phyloP scores from a whole-genome alignment of 2,113 vertebrate species.

The Aegithalos caudatus region DNA sequence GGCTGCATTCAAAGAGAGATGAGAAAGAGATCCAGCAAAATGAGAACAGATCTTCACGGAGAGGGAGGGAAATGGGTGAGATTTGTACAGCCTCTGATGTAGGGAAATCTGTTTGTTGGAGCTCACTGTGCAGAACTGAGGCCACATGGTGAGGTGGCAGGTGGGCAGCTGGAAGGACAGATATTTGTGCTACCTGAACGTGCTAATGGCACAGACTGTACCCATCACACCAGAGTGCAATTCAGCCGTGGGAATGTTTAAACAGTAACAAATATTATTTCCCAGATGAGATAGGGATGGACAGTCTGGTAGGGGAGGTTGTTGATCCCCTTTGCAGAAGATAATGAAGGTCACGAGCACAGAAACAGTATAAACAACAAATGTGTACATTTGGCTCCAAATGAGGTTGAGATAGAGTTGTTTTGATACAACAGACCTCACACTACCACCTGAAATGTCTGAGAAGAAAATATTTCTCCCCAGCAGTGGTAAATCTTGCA shows the following conservation, averaged over 20 bases:
- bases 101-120: background rate
- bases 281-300: background rate
- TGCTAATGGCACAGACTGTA: background rate
- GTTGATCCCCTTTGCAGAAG: background rate
- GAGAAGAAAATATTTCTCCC: background rate
- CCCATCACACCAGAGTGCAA: background rate
- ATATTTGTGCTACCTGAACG: background rate
- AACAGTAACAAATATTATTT: background rate
- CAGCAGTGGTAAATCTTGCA: background rate
- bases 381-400: background rate
- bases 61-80: background rate
- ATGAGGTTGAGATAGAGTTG: background rate
- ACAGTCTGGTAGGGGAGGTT: background rate
- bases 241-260: background rate
- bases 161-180: accelerated
- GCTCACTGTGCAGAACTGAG: background rate
- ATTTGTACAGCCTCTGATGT: accelerated
- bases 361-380: background rate
- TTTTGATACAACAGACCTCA: background rate
- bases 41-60: background rate
- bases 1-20: background rate
- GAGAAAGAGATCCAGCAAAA: background rate
- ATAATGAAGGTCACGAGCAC: background rate
- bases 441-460: background rate
- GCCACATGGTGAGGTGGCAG: accelerated